Percentiles rank a stretch among this genome's conserved stretches.
phyloP scores from a whole-genome alignment of 2,797 vertebrate genomes.

The Sciaenops ocellatus region DNA sequence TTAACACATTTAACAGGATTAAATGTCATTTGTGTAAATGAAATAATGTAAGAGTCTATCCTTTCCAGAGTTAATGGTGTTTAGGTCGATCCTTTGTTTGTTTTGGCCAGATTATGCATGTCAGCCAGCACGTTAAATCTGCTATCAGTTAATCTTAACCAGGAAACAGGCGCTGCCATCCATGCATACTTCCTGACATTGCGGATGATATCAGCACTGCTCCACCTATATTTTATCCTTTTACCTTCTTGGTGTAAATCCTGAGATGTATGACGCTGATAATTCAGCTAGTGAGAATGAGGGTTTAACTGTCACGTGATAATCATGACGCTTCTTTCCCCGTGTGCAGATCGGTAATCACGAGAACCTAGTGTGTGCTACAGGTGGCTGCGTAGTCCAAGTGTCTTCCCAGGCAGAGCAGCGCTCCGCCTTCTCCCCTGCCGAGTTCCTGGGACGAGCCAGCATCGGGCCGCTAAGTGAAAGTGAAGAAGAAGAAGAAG shows the following conservation, averaged over 20 bases:
- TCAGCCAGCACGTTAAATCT: not conserved
- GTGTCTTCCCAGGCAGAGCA: conserved; percentile 76
- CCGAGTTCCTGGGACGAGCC: conserved; percentile 82
- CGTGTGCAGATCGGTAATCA: conserved; percentile 78
- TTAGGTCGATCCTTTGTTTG: conserved; percentile 7
- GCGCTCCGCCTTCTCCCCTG: conserved; percentile 80
- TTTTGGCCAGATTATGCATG: not conserved
- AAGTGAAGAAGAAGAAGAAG: conserved; percentile 87
- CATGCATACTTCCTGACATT: conserved; percentile 5
- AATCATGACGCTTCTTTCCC: conserved; percentile 5
- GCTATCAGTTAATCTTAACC: not conserved
- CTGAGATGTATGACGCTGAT: not conserved
- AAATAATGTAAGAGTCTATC: not conserved
- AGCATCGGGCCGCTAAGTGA: conserved; percentile 90
- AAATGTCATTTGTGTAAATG: not conserved
- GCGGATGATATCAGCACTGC: conserved; percentile 4
- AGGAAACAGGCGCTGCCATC: not conserved
- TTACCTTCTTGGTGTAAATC: not conserved
- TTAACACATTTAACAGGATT: not conserved
- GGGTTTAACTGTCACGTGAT: not conserved
- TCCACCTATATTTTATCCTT: not conserved
- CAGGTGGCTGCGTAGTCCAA: conserved; percentile 68
- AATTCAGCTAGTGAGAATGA: not conserved
- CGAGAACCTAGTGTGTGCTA: conserved; percentile 68
- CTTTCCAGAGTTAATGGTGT: conserved; percentile 6